phyloP scores from a whole-genome alignment of 2,888 invertebrate species.

The Limenitis camilla region DNA sequence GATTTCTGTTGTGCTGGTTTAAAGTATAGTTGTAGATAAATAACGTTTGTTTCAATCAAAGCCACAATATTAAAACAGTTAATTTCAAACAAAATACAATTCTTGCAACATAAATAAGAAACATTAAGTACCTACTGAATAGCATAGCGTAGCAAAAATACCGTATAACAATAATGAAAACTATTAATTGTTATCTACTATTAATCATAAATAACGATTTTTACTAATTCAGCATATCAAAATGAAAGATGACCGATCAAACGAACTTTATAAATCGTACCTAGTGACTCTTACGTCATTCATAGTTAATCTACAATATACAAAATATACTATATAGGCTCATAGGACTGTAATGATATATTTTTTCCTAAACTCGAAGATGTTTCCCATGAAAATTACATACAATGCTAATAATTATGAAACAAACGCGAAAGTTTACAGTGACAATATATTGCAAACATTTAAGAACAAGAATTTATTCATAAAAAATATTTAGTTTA shows the following conservation, averaged over 20 bases:
- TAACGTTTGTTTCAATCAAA: slow-evolving; percentile 17
- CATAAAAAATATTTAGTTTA: no score
- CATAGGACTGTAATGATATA: slow-evolving; percentile 4
- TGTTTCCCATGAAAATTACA: no score
- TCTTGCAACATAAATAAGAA: slow-evolving; percentile 22
- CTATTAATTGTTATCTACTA: slow-evolving; percentile 5
- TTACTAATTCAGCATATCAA: background rate
- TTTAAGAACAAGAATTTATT: no score
- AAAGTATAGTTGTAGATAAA: slow-evolving; percentile 23
- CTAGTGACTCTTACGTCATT: slow-evolving; percentile 3
- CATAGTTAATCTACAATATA: slow-evolving; percentile 6
- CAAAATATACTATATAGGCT: slow-evolving; percentile 12
- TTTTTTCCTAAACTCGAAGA: background rate
- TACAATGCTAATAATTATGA: no score
- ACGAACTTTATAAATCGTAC: background rate
- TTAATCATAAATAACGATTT: background rate
- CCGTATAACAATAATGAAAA: slow-evolving; percentile 10
- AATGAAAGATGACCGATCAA: background rate
- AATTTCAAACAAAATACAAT: slow-evolving; percentile 14
- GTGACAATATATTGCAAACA: no score
- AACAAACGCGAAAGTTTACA: no score
- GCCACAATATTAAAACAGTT: slow-evolving; percentile 22
- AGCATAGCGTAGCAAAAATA: slow-evolving; percentile 27
- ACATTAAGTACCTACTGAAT: slow-evolving; percentile 34
- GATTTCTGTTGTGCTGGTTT: slow-evolving; percentile 17